Evolutionary conservation across 2,797 vertebrate genomes (phyloP).

Genomic region (Hydrolagus colliei): DNA sequence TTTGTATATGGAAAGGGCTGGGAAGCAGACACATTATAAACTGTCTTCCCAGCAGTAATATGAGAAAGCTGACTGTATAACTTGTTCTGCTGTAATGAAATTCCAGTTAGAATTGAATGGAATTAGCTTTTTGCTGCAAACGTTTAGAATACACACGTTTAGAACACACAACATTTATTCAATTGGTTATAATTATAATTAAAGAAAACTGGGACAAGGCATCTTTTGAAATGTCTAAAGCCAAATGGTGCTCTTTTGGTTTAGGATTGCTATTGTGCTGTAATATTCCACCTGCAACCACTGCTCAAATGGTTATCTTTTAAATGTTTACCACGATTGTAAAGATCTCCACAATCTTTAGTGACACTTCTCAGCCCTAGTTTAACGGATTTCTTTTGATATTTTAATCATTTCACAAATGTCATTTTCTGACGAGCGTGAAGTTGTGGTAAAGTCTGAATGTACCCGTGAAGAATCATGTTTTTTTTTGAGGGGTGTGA

Average conservation of each 20-base stretch:
- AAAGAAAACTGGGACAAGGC: no score
- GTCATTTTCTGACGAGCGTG: background rate
- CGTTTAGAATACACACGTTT: no score
- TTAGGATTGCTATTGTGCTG: background rate
- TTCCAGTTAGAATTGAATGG: background rate
- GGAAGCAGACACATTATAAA: conserved; percentile 1
- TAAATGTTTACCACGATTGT: background rate
- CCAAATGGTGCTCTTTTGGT: background rate
- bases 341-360: background rate
- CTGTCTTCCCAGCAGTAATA: background rate
- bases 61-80: background rate
- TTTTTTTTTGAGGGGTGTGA: conserved; percentile 10
- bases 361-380: conserved; percentile 16
- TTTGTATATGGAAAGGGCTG: conserved; percentile 1
- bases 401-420: background rate
- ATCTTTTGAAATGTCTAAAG: no score
- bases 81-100: background rate
- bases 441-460: background rate
- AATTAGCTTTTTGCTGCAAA: no score
- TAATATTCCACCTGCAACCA: background rate
- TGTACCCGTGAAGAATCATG: background rate
- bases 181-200: no score
- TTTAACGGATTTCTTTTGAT: background rate
- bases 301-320: conserved; percentile 5
- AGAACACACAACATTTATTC: no score